Percentiles rank a stretch among this genome's conserved stretches.
Conservation (phyloP, 2,797 vertebrate genomes). For the Galago senegalensis region DNA sequence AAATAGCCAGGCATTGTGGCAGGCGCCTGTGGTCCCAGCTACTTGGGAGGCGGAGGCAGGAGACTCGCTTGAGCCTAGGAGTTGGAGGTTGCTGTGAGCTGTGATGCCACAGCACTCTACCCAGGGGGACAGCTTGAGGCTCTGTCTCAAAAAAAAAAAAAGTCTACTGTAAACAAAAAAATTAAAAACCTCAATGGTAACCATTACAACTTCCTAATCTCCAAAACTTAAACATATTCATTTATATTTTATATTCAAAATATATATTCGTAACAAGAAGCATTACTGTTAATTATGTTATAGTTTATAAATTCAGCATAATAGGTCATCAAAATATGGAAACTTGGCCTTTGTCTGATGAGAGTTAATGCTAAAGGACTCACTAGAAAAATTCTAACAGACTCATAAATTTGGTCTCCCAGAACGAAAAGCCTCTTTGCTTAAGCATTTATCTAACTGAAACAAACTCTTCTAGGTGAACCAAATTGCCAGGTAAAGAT, state of each 20-base stretch:
- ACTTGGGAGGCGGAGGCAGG: no score
- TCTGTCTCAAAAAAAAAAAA: background rate
- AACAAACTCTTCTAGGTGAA: conserved; percentile 13
- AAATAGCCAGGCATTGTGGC: no score
- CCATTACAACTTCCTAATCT: conserved; percentile 16
- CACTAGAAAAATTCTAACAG: conserved; percentile 46
- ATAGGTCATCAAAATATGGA: background rate
- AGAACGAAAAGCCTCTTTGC: background rate
- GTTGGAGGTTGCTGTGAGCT: no score
- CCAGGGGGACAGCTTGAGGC: no score
- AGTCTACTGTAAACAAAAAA: background rate
- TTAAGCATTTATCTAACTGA: background rate
- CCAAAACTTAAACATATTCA: conserved; percentile 44
- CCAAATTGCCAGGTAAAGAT: background rate
- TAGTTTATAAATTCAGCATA: background rate
- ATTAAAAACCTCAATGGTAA: conserved; percentile 15
- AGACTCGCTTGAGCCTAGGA: no score
- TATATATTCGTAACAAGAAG: conserved; percentile 41
- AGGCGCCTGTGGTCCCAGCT: no score
- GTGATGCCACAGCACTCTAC: no score
- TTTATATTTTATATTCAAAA: conserved; percentile 58
- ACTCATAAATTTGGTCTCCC: background rate
- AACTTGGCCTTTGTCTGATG: background rate
- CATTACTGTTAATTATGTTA: background rate
- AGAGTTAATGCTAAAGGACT: conserved; percentile 57